Percentiles rank a stretch among this genome's conserved stretches.
These are phyloP conservation scores for Cichladusa arquata DNA, from an alignment of 2,113 vertebrate species.

Conservation along the genomic window DNA sequence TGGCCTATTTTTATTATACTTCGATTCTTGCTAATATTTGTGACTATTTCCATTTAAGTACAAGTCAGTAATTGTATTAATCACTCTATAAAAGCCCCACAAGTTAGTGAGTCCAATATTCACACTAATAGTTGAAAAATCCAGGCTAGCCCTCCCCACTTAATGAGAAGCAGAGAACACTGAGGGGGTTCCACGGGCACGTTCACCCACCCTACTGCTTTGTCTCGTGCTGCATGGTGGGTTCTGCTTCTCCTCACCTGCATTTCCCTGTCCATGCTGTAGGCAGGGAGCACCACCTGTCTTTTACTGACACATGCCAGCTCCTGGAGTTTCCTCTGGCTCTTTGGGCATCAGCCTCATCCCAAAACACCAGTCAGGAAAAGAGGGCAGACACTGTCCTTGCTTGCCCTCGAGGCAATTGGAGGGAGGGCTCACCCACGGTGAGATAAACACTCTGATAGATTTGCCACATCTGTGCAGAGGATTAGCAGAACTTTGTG, in stretches of 20 bases:
- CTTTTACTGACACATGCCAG: background rate
- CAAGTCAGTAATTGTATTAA: background rate
- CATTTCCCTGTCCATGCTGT: background rate
- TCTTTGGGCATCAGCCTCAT: background rate
- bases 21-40: background rate
- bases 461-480: background rate
- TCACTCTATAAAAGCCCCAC: background rate
- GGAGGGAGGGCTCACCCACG: background rate
- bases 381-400: fast-evolving
- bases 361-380: fast-evolving
- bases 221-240: background rate
- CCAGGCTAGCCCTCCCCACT: background rate
- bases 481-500: background rate
- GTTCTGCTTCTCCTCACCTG: background rate
- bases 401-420: background rate
- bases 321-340: background rate
- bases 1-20: background rate
- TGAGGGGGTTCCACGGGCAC: background rate
- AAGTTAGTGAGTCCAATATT: background rate
- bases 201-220: fast-evolving
- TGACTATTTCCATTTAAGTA: background rate
- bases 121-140: background rate
- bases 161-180: background rate
- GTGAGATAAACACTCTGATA: background rate
- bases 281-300: background rate